These are phyloP conservation scores for Dipodomys ordii DNA, from an alignment of 2,113 vertebrate genomes.

Conservation along the genomic window DNA sequence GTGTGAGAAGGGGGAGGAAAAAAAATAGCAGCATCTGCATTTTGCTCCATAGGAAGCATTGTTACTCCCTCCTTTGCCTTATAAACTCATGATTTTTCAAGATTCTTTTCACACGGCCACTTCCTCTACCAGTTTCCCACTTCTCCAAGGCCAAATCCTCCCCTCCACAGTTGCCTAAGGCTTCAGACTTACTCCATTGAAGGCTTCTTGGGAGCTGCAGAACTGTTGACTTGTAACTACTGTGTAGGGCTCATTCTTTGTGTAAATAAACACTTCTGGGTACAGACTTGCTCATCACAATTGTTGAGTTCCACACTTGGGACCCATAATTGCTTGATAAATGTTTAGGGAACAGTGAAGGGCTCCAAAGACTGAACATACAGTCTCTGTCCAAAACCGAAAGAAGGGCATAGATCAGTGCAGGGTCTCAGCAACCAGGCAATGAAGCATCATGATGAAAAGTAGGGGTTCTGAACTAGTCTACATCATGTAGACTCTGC, in stretches of 20 bases:
- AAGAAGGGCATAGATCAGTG: background rate
- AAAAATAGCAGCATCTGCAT: background rate
- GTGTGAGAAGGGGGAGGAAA: background rate
- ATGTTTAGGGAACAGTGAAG: background rate
- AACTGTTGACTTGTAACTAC: background rate
- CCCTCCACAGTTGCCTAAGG: background rate
- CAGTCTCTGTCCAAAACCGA: background rate
- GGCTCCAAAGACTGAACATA: background rate
- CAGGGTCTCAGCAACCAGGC: background rate
- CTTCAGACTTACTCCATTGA: background rate
- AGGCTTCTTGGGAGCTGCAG: background rate
- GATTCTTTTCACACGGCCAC: background rate
- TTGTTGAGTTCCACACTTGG: background rate
- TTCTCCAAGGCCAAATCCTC: background rate
- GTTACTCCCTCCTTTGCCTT: background rate
- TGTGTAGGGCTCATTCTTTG: background rate
- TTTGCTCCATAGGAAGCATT: background rate
- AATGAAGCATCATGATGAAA: background rate
- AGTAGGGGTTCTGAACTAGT: background rate
- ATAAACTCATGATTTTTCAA: background rate
- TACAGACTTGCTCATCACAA: background rate
- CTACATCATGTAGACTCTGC: background rate
- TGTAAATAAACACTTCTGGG: constrained; percentile 5
- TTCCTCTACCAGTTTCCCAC: background rate
- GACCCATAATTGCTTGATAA: background rate